A percentile compares a stretch with the other conserved stretches of the same genome.
These are phyloP conservation scores for Dreissena polymorpha DNA, from an alignment of 1,140 invertebrate species.

Conservation along the genomic window DNA sequence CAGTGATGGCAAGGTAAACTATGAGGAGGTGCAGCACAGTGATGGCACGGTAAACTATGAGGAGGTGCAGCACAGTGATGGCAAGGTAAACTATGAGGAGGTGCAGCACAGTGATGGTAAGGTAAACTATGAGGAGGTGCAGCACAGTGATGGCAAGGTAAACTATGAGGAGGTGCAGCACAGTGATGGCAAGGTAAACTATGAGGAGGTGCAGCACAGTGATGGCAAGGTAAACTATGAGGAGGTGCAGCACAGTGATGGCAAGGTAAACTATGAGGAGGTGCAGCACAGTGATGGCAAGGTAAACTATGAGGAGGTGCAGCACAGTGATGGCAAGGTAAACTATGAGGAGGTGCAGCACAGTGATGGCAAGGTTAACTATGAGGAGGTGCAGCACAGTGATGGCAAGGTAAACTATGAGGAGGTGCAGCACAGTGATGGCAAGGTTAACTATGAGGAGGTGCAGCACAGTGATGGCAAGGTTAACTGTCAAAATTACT, in stretches of 20 bases:
- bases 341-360: constrained; percentile 74
- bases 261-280: constrained; percentile 77
- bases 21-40: constrained; percentile 71
- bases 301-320: constrained; percentile 74
- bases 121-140: constrained; percentile 74
- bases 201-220: constrained; percentile 71
- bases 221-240: constrained; percentile 78
- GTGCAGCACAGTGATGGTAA: constrained; percentile 75
- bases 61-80: constrained; percentile 74
- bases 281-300: constrained; percentile 75
- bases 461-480: constrained; percentile 75
- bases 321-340: constrained; percentile 77
- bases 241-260: constrained; percentile 74
- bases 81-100: constrained; percentile 77
- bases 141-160: constrained; percentile 77
- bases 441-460: constrained; percentile 77
- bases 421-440: constrained; percentile 74
- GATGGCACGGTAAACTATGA: constrained; percentile 78
- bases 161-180: constrained; percentile 74
- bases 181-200: constrained; percentile 76
- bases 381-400: constrained; percentile 71
- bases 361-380: constrained; percentile 76
- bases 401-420: constrained; percentile 78
- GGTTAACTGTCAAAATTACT: constrained; percentile 49
- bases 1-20: constrained; percentile 76